These are phyloP conservation scores for Podotricha telesiphe DNA, from an alignment of 2,888 invertebrate species.

Conservation along the genomic window DNA sequence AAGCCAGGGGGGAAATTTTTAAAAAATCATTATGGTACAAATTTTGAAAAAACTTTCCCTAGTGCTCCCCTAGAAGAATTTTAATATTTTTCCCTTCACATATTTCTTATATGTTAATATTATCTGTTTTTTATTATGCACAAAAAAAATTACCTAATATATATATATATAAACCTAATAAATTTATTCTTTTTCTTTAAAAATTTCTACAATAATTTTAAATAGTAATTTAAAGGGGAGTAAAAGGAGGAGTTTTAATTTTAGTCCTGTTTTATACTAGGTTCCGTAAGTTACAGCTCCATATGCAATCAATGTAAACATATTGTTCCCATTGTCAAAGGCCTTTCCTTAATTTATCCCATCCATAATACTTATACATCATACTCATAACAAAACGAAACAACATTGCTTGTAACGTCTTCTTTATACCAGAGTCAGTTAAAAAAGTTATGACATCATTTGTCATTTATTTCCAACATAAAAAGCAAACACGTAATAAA, in stretches of 20 bases:
- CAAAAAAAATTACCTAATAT: no score
- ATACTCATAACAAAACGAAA: background rate
- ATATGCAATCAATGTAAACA: conserved; percentile 9
- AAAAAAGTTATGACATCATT: conserved; percentile 28
- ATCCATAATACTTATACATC: background rate
- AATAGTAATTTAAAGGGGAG: no score
- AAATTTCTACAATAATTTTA: no score
- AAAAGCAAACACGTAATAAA: conserved; percentile 35
- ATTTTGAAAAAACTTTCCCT: no score
- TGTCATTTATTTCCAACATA: conserved; percentile 25
- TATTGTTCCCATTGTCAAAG: background rate
- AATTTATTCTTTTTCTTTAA: no score
- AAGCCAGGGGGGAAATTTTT: no score
- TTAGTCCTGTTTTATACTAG: background rate
- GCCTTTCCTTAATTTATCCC: background rate
- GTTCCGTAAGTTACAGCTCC: background rate
- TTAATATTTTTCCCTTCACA: no score
- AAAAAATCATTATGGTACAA: no score
- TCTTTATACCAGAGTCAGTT: conserved; percentile 10
- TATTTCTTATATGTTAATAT: no score
- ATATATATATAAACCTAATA: no score
- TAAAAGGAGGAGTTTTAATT: background rate
- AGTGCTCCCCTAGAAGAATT: no score
- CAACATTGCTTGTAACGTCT: background rate
- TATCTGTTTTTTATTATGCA: no score